Base-by-base conservation (phyloP, 2,888 invertebrate genomes). In the Tenthredo mesomela region DNA sequence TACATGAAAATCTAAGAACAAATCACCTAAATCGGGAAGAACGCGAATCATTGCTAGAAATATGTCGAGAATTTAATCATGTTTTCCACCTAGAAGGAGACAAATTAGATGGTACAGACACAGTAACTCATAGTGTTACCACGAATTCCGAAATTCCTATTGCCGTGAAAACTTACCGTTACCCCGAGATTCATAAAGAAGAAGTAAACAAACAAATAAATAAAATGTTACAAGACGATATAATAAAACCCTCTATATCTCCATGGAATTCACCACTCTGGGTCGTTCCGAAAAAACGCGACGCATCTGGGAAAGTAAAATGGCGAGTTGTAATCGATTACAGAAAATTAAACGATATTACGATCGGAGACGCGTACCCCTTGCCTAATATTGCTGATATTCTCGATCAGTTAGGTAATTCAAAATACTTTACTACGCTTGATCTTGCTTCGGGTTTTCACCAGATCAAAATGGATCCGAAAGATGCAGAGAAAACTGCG, bases 391-490 rank as follows among this genome's bases (percentile, higher is more conserved):
- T 87, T 15, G 71, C 65, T 0, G 88, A 90, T 7, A 89, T 90
- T 21, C 84, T 90, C 43, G 89, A 89, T 58, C 88, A 89, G 80
- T 65, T 91, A 40, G 90, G 89, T 12, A 87, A 87, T 18, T 82
- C 86, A 2, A 86, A 87, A 75, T 91, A 90, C 86, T 90, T 89
- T 86, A 75, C 88, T 9, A 89, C 89, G 18, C 40, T 90, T 0
- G 91, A 91, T 84, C 71, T 91, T 0, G 89, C 90, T 0, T 89
- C 87, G 0, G 91, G 91, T 0, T 91, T 91, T 77, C 89, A 91
- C 54, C 91, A 92, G 82, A 91, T 92, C 0, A 87, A 88, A 29
- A 89, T 91, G 86, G 43, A 87, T 10, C 29, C 85, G 4, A 18
- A 80, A 18, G 86, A 89, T 37, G 61, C 33, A 15, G 5, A 61